Evolutionary conservation across 2,888 invertebrate genomes (phyloP).

Genomic region (Malthinus flaveolus): DNA sequence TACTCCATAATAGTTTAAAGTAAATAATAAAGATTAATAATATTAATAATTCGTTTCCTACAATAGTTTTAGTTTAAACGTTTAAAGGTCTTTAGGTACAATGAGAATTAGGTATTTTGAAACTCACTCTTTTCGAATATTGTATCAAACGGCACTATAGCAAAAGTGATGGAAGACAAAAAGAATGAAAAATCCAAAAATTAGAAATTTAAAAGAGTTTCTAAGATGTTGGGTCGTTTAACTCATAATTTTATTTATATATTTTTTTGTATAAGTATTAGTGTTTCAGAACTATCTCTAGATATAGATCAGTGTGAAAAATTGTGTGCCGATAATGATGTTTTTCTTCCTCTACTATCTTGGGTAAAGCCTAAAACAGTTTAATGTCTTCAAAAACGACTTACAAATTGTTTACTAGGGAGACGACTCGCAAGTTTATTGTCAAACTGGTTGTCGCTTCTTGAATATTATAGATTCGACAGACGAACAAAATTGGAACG

Average conservation of each 20-base stretch:
- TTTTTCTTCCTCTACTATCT: background rate
- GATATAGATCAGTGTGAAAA: background rate
- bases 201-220: too few relatives aligned
- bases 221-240: too few relatives aligned
- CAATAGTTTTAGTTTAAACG: background rate
- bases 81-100: background rate
- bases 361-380: background rate
- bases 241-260: too few relatives aligned
- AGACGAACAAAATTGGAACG: slow-evolving; percentile 42
- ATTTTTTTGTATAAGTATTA: too few relatives aligned
- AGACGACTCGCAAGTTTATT: slow-evolving; percentile 42
- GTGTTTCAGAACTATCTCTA: background rate
- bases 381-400: background rate
- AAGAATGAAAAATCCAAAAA: too few relatives aligned
- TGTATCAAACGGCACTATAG: too few relatives aligned
- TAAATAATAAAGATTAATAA: too few relatives aligned
- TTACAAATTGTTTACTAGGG: slow-evolving; percentile 33
- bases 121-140: too few relatives aligned
- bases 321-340: background rate
- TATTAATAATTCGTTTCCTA: too few relatives aligned
- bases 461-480: slow-evolving; percentile 45
- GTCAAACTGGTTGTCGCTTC: slow-evolving; percentile 47
- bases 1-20: too few relatives aligned
- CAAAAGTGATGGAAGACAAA: too few relatives aligned
- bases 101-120: background rate